phyloP scores from a whole-genome alignment of 2,797 vertebrate genomes.

The Naso thynnoides region DNA sequence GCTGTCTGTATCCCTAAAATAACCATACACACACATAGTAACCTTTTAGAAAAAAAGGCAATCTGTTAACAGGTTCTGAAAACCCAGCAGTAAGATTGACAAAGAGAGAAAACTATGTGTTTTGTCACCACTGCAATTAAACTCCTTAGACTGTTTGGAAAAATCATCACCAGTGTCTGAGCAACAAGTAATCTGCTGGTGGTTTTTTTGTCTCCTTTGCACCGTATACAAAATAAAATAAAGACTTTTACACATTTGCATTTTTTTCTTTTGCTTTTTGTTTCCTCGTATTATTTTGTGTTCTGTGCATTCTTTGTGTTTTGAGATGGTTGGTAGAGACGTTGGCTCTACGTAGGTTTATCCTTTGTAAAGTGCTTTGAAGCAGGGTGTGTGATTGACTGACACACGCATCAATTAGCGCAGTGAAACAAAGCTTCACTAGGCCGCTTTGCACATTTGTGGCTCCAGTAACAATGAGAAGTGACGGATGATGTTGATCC shows the following conservation, averaged over 20 bases:
- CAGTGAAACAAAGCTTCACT: constrained; percentile 49
- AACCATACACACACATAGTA: constrained; percentile 69
- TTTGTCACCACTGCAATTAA: constrained; percentile 3
- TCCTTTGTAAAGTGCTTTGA: constrained; percentile 45
- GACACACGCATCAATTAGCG: constrained; percentile 58
- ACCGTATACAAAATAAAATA: background rate
- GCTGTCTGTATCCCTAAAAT: constrained; percentile 81
- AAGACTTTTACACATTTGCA: background rate
- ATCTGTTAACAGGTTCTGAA: constrained; percentile 54
- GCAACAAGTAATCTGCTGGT: constrained; percentile 47
- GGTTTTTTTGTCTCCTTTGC: background rate
- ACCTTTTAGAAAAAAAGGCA: constrained; percentile 62
- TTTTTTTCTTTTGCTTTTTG: background rate
- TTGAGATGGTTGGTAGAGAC: constrained; percentile 21
- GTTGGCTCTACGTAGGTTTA: constrained; percentile 30
- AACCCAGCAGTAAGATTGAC: constrained; percentile 27
- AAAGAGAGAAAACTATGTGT: constrained; percentile 28
- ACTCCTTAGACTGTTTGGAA: background rate
- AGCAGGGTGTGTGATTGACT: constrained; percentile 58
- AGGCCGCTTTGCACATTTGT: constrained; percentile 62
- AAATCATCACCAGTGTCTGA: background rate
- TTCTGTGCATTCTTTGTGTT: constrained; percentile 25
- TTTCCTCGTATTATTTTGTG: background rate
- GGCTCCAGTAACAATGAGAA: constrained; percentile 11
- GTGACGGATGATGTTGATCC: constrained; percentile 15